phyloP scores from a whole-genome alignment of 2,888 invertebrate genomes.

The Amorpha juglandis region DNA sequence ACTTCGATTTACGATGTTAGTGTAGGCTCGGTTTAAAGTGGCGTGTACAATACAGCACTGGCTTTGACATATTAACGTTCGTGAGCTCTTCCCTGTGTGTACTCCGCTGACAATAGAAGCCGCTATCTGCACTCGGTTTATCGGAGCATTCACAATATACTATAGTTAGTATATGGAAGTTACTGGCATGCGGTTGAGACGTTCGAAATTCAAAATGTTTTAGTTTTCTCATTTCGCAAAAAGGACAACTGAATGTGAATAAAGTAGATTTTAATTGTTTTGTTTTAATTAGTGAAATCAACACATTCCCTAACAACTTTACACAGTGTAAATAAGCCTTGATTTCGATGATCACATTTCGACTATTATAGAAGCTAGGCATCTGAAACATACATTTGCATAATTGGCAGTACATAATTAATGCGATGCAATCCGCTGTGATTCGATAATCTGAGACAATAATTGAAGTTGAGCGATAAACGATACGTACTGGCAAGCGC shows the following conservation, averaged over 20 bases:
- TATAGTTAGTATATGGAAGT: background rate
- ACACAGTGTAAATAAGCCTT: background rate
- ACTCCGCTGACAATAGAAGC: conserved; percentile 26
- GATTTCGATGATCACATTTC: no score
- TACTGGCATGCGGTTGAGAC: background rate
- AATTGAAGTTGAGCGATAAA: conserved; percentile 1
- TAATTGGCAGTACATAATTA: conserved; percentile 15
- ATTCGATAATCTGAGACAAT: conserved; percentile 16
- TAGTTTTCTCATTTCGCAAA: background rate
- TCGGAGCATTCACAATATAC: background rate
- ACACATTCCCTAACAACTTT: no score
- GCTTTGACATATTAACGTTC: conserved; percentile 31
- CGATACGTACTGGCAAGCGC: no score
- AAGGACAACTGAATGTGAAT: no score
- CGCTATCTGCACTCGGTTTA: conserved; percentile 23
- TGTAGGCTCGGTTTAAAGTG: conserved; percentile 19
- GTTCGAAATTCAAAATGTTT: conserved; percentile 14
- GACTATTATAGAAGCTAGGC: background rate
- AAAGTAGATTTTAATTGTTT: no score
- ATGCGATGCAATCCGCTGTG: background rate
- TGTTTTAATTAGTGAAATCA: no score
- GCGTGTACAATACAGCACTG: conserved; percentile 23
- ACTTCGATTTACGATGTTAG: conserved; percentile 19
- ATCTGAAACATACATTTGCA: conserved; percentile 5
- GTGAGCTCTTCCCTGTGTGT: conserved; percentile 12